These are phyloP conservation scores for Eriocheir sinensis DNA, from an alignment of 1,140 invertebrate species.

Conservation along the genomic window DNA sequence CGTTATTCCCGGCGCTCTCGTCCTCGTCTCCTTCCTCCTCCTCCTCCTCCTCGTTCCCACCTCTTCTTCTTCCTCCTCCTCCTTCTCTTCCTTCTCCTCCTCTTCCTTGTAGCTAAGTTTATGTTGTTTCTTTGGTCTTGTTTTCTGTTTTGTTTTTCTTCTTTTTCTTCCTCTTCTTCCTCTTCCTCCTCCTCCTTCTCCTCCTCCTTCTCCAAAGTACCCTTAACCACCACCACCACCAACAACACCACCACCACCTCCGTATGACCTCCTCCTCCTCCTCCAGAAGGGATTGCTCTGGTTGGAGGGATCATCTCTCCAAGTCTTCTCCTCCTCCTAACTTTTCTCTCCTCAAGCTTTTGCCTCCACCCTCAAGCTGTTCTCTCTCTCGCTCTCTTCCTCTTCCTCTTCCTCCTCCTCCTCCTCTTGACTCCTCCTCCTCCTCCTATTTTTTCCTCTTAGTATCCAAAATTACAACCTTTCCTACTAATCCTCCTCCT, in stretches of 20 bases:
- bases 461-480: too few relatives aligned
- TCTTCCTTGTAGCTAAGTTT: not conserved
- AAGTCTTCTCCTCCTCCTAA: not conserved
- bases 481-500: not conserved
- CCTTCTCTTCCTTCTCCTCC: not conserved
- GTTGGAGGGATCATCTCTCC: not conserved
- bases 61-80: not conserved
- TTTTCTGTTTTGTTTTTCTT: not conserved
- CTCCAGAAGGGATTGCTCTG: not conserved
- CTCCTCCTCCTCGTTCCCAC: not conserved
- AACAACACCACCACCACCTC: not conserved
- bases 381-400: conserved; percentile 27
- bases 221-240: not conserved
- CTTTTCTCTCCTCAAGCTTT: not conserved
- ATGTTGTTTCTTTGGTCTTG: not conserved
- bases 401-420: not conserved
- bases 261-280: not conserved
- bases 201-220: not conserved
- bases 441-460: not conserved
- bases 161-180: too few relatives aligned
- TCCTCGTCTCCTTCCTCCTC: not conserved
- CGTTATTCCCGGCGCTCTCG: not conserved
- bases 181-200: too few relatives aligned
- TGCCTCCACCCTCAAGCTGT: not conserved
- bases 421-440: too few relatives aligned